phyloP scores from a whole-genome alignment of 2,797 vertebrate genomes.

The Spea hammondii region DNA sequence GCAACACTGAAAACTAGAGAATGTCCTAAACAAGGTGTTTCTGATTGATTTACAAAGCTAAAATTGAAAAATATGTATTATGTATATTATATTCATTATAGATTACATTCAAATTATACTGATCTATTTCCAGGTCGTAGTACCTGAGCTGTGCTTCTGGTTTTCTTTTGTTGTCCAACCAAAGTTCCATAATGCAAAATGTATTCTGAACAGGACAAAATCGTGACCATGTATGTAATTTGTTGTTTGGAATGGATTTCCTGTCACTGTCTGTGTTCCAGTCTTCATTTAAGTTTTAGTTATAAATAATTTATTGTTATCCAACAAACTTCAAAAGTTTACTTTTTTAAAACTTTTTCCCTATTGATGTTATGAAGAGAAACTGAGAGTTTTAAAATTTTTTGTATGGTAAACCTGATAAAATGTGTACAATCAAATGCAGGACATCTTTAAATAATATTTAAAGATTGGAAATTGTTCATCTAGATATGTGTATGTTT shows the following conservation, averaged over 20 bases:
- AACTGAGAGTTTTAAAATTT: too few relatives aligned
- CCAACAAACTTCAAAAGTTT: neutral
- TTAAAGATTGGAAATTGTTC: too few relatives aligned
- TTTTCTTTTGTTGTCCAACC: constrained; percentile 5
- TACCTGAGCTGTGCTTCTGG: neutral
- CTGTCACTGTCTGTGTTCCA: constrained; percentile 30
- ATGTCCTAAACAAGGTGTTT: neutral
- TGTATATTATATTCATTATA: too few relatives aligned
- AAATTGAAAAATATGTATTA: too few relatives aligned
- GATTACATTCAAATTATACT: neutral
- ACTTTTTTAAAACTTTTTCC: too few relatives aligned
- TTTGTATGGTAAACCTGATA: too few relatives aligned
- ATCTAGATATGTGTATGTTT: too few relatives aligned
- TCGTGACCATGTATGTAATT: constrained; percentile 43
- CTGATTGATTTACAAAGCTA: too few relatives aligned
- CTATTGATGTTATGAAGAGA: too few relatives aligned
- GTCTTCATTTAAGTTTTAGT: constrained; percentile 48
- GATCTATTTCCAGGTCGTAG: constrained; percentile 21
- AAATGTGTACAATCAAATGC: too few relatives aligned
- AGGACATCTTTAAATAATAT: too few relatives aligned
- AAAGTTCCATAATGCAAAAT: constrained; percentile 23
- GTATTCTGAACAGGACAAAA: constrained; percentile 39
- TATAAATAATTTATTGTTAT: neutral
- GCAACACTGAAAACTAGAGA: neutral
- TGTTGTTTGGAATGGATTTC: constrained; percentile 22